A percentile compares a stretch with the other conserved stretches of the same genome.
These are phyloP conservation scores for Apamea sordens DNA, from an alignment of 2,888 invertebrate species.

Conservation along the genomic window DNA sequence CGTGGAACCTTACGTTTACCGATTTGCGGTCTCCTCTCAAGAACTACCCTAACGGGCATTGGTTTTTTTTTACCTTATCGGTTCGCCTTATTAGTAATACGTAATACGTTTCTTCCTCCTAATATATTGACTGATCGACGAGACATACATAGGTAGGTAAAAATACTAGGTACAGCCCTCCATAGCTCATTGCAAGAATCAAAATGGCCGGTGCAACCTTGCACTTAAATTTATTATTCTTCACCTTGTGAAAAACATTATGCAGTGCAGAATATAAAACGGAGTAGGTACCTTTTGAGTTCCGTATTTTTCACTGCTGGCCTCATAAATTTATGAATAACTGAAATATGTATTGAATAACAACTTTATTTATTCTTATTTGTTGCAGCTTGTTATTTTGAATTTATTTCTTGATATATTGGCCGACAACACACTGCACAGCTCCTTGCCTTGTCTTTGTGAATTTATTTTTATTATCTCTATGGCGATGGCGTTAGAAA, in stretches of 20 bases:
- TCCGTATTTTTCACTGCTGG: constrained; percentile 22
- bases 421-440: not conserved
- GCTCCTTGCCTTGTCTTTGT: not conserved
- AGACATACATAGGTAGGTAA: not conserved
- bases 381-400: constrained; percentile 9
- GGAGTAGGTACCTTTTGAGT: constrained; percentile 1
- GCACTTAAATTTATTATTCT: not conserved
- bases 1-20: no score
- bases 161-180: not conserved
- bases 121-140: not conserved
- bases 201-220: constrained; percentile 15
- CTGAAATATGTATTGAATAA: constrained; percentile 31
- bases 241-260: constrained; percentile 19
- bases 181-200: not conserved
- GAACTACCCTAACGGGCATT: no score
- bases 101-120: not conserved
- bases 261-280: constrained; percentile 17
- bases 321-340: constrained; percentile 18
- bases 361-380: constrained; percentile 2
- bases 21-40: no score
- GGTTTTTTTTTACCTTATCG: no score
- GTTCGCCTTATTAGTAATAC: no score
- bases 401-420: constrained; percentile 1
- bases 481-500: not conserved
- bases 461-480: not conserved